Evolutionary conservation across 1,140 invertebrate species (phyloP).

Genomic region (Bombus affinis): DNA sequence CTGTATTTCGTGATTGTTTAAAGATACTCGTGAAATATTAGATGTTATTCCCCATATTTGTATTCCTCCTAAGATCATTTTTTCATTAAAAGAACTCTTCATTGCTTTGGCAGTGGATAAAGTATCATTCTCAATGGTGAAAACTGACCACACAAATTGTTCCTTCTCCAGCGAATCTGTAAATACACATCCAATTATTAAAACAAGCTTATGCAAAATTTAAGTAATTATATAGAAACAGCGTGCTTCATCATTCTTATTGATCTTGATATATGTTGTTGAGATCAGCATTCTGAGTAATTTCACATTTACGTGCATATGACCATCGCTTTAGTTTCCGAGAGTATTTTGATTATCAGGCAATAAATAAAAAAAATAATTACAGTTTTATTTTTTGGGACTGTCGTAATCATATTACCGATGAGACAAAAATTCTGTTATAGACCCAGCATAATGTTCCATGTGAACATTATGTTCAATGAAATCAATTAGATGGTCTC

Average conservation of each 20-base stretch:
- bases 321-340: background rate
- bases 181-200: constrained; percentile 26
- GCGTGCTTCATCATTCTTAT: background rate
- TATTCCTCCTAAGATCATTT: constrained; percentile 74
- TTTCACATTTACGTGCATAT: background rate
- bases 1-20: constrained; percentile 68
- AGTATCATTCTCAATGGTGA: constrained; percentile 81
- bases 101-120: constrained; percentile 78
- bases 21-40: constrained; percentile 60
- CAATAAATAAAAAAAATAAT: background rate
- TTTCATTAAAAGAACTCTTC: constrained; percentile 58
- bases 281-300: background rate
- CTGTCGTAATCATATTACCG: background rate
- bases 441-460: background rate
- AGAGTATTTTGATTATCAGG: too few species aligned
- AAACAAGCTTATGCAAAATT: background rate
- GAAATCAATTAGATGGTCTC: background rate
- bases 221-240: background rate
- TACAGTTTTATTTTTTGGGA: background rate
- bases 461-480: background rate
- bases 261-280: background rate
- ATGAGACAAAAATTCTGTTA: background rate
- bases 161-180: constrained; percentile 85
- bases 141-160: constrained; percentile 84
- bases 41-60: constrained; percentile 75